Conservation (phyloP, 2,888 invertebrate genomes). For the Trachelus tabidus region DNA sequence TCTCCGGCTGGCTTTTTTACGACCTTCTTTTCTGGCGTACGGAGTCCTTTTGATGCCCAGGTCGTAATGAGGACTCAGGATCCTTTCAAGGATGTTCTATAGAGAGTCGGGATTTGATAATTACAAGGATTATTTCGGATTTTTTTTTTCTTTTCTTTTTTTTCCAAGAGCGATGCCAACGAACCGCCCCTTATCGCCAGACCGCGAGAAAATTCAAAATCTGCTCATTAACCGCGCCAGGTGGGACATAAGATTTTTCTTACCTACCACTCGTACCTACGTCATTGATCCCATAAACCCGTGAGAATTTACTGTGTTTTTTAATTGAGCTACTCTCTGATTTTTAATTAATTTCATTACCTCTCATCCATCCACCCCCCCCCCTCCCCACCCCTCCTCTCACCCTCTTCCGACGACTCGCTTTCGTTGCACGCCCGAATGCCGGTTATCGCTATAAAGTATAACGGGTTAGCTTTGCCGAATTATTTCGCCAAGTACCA, state of each 20-base stretch:
- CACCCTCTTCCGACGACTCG: neutral
- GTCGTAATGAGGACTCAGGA: constrained; percentile 61
- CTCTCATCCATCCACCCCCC: neutral
- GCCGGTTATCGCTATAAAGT: neutral
- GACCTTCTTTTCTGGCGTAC: constrained; percentile 25
- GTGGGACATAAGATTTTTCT: constrained; percentile 1
- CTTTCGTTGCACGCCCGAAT: neutral
- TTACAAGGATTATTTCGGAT: constrained; percentile 63
- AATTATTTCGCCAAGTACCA: neutral
- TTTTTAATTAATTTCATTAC: constrained; percentile 8
- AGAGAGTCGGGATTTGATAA: constrained; percentile 61
- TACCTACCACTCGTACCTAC: constrained; percentile 19
- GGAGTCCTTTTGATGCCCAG: constrained; percentile 51
- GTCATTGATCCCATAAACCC: constrained; percentile 33
- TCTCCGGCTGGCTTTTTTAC: constrained; percentile 25
- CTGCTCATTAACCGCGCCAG: constrained; percentile 56
- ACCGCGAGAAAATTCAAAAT: constrained; percentile 63
- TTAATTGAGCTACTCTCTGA: constrained; percentile 45
- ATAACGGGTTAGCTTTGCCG: neutral
- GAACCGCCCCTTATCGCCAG: constrained; percentile 57
- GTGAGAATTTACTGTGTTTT: constrained; percentile 35
- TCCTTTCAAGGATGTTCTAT: constrained; percentile 58
- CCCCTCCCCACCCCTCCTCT: too few relatives aligned
- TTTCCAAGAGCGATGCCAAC: constrained; percentile 39
- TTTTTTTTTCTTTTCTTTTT: constrained; percentile 53